Conservation (phyloP, 2,797 vertebrate species). For the Clarias laeviceps region DNA sequence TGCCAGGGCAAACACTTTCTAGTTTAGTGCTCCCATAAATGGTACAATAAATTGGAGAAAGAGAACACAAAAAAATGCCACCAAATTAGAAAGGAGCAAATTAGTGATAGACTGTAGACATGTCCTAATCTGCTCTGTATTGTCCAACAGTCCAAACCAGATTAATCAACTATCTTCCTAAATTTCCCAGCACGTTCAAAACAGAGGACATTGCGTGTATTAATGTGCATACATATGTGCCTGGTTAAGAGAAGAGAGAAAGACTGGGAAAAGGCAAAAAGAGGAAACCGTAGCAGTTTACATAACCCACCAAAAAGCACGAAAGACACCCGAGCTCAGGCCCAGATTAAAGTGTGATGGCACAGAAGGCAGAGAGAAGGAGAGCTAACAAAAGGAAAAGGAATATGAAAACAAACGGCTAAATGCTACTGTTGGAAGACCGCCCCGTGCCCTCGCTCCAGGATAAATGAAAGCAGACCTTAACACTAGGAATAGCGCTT, state of each 20-base stretch:
- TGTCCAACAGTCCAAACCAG: not conserved
- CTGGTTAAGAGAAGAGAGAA: not conserved
- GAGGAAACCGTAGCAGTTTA: slow-evolving; percentile 23
- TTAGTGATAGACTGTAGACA: not conserved
- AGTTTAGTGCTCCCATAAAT: no score
- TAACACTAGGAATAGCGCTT: slow-evolving; percentile 36
- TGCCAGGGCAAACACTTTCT: no score
- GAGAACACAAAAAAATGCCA: no score
- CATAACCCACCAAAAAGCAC: slow-evolving; percentile 22
- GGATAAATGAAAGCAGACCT: slow-evolving; percentile 44
- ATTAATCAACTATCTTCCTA: not conserved
- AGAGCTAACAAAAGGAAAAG: slow-evolving; percentile 18
- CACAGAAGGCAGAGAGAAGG: not conserved
- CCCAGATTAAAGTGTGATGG: not conserved
- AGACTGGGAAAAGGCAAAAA: not conserved
- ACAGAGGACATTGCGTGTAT: not conserved
- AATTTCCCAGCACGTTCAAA: slow-evolving; percentile 26
- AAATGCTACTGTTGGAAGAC: slow-evolving; percentile 48
- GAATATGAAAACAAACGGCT: slow-evolving; percentile 46
- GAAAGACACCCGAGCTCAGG: slow-evolving; percentile 14
- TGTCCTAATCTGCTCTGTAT: not conserved
- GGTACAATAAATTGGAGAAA: no score
- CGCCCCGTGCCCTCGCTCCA: slow-evolving; percentile 35
- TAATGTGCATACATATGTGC: not conserved
- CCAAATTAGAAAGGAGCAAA: not conserved